Conservation (phyloP, 2,113 vertebrate genomes). For the Cromileptes altivelis region DNA sequence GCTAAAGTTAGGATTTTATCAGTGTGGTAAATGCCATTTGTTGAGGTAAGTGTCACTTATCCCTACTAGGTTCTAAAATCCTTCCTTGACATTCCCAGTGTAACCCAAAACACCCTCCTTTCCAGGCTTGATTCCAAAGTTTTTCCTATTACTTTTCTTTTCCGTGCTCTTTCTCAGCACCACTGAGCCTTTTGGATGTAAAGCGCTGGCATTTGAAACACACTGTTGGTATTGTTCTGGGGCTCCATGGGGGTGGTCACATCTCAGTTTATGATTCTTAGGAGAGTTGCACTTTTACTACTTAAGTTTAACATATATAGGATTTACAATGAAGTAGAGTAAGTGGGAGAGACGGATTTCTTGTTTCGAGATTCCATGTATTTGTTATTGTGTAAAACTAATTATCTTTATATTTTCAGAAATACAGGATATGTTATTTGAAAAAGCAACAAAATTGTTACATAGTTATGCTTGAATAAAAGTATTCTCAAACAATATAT, state of each 20-base stretch:
- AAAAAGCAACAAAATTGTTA: neutral
- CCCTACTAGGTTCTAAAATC: slow-evolving; percentile 45
- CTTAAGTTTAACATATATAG: neutral
- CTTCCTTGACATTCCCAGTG: slow-evolving; percentile 44
- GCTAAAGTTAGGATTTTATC: slow-evolving; percentile 49
- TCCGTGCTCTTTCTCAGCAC: slow-evolving; percentile 46
- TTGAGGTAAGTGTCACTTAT: slow-evolving; percentile 59
- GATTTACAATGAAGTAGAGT: neutral
- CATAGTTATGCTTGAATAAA: neutral
- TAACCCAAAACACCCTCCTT: slow-evolving; percentile 56
- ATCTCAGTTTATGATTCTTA: slow-evolving; percentile 52
- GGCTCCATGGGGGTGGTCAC: slow-evolving; percentile 23
- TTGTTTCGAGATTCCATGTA: neutral
- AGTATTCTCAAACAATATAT: neutral
- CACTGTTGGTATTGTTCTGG: slow-evolving; percentile 73
- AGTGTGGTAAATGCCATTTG: slow-evolving; percentile 45
- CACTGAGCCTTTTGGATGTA: slow-evolving; percentile 46
- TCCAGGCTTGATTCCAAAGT: slow-evolving; percentile 63
- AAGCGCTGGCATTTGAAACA: slow-evolving; percentile 59
- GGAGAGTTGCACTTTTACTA: slow-evolving; percentile 26
- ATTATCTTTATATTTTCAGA: neutral
- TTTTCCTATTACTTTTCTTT: slow-evolving; percentile 67
- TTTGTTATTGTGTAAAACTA: neutral
- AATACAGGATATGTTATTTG: neutral
- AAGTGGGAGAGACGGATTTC: neutral